Percentiles rank a stretch among this genome's conserved stretches.
Conservation (phyloP, 2,113 vertebrate species). For the Heterocephalus glaber region DNA sequence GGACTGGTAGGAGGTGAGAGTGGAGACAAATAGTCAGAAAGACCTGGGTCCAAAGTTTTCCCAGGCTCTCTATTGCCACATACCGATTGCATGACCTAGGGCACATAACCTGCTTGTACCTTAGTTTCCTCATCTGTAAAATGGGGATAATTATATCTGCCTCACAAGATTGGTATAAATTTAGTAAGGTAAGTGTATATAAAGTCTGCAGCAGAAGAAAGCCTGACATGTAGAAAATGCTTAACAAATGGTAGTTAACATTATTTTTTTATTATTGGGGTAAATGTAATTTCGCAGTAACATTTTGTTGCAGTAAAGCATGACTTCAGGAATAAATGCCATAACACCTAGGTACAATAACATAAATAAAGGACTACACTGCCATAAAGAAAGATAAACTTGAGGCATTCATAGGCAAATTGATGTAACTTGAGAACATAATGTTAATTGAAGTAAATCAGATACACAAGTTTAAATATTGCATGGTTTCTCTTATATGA, state of each 20-base stretch:
- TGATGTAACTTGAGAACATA: not conserved
- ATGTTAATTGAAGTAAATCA: not conserved
- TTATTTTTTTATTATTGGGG: conserved; percentile 63
- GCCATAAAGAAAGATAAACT: not conserved
- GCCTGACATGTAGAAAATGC: not conserved
- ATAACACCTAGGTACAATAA: not conserved
- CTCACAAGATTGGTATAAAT: not conserved
- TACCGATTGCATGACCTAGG: not conserved
- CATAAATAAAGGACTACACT: not conserved
- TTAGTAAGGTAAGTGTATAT: not conserved
- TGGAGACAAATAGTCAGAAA: not conserved
- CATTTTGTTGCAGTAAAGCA: conserved; percentile 28
- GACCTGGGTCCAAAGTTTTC: not conserved
- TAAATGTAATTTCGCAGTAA: not conserved
- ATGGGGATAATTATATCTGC: not conserved
- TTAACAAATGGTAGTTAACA: not conserved
- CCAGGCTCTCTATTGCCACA: not conserved
- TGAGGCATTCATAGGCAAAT: not conserved
- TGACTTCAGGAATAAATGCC: not conserved
- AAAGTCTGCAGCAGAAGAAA: not conserved
- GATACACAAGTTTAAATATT: not conserved
- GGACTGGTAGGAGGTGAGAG: not conserved
- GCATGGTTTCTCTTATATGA: not conserved
- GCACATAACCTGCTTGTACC: not conserved
- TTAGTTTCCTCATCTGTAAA: conserved; percentile 52